Percentiles rank a stretch among this genome's conserved stretches.
These are phyloP conservation scores for Larimichthys polyactis DNA, from an alignment of 2,113 vertebrate species.

Conservation along the genomic window DNA sequence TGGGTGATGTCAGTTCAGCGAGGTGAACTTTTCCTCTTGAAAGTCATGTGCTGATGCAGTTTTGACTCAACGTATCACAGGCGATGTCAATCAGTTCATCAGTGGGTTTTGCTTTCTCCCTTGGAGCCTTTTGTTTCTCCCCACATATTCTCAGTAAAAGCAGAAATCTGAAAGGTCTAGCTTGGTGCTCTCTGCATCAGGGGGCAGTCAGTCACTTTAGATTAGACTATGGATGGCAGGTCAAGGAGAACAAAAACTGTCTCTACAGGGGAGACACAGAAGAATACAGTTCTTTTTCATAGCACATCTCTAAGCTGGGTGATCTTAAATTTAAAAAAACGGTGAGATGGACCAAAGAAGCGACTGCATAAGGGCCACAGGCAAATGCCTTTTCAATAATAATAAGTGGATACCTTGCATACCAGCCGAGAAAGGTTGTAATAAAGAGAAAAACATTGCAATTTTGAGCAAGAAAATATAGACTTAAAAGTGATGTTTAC, in stretches of 20 bases:
- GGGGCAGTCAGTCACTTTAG: slow-evolving; percentile 81
- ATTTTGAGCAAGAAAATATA: slow-evolving; percentile 31
- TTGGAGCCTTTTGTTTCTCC: slow-evolving; percentile 71
- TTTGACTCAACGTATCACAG: slow-evolving; percentile 72
- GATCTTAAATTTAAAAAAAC: background rate
- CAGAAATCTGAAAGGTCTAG: slow-evolving; percentile 78
- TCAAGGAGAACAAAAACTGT: slow-evolving; percentile 80
- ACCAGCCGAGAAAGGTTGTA: slow-evolving; percentile 3
- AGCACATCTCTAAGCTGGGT: slow-evolving; percentile 25
- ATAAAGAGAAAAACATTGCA: background rate
- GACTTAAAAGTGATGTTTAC: slow-evolving; percentile 30
- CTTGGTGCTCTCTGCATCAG: slow-evolving; percentile 70
- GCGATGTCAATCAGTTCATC: slow-evolving; percentile 81
- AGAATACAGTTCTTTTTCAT: slow-evolving; percentile 55
- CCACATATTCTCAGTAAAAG: slow-evolving; percentile 63
- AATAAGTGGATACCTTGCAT: slow-evolving; percentile 14
- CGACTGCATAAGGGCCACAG: slow-evolving; percentile 21
- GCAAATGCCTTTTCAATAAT: slow-evolving; percentile 42
- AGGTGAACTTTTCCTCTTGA: slow-evolving; percentile 61
- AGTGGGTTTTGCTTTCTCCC: slow-evolving; percentile 69
- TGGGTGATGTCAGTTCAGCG: slow-evolving; percentile 45
- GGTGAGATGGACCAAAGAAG: slow-evolving; percentile 22
- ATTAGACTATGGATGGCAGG: slow-evolving; percentile 82
- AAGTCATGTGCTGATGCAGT: slow-evolving; percentile 55
- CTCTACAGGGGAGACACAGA: slow-evolving; percentile 59